A percentile compares a stretch with the other conserved stretches of the same genome.
phyloP scores from a whole-genome alignment of 2,113 vertebrate genomes.

The Lasiurus cinereus region DNA sequence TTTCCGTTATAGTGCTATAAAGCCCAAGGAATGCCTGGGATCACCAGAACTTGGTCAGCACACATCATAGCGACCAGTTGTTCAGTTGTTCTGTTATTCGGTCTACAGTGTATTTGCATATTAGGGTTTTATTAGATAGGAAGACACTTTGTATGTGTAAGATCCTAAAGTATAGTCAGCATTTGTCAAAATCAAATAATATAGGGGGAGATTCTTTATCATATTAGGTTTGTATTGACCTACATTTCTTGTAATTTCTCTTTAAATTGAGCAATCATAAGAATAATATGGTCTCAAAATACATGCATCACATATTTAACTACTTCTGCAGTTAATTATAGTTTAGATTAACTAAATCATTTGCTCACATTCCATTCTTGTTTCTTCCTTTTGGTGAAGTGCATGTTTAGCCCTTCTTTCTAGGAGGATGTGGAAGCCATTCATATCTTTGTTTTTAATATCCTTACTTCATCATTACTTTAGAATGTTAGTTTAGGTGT shows the following conservation, averaged over 20 bases:
- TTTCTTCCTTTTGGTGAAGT: background rate
- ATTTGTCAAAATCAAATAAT: constrained; percentile 16
- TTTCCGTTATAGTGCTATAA: background rate
- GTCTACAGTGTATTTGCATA: no score
- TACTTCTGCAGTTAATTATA: background rate
- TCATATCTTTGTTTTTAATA: background rate
- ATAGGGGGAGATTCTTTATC: background rate
- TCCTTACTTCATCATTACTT: background rate
- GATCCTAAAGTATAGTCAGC: background rate
- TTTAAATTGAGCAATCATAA: background rate
- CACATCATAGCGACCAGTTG: no score
- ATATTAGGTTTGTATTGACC: background rate
- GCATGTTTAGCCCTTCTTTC: background rate
- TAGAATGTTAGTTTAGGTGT: background rate
- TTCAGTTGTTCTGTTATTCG: no score
- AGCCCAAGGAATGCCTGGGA: background rate
- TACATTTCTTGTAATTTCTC: background rate
- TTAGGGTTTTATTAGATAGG: background rate
- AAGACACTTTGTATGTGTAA: background rate
- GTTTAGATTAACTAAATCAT: background rate
- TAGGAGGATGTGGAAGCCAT: background rate
- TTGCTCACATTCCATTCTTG: background rate
- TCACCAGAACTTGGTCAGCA: background rate
- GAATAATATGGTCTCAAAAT: background rate
- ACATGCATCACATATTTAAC: background rate